phyloP scores from a whole-genome alignment of 2,113 vertebrate genomes.

The Tichodroma muraria region DNA sequence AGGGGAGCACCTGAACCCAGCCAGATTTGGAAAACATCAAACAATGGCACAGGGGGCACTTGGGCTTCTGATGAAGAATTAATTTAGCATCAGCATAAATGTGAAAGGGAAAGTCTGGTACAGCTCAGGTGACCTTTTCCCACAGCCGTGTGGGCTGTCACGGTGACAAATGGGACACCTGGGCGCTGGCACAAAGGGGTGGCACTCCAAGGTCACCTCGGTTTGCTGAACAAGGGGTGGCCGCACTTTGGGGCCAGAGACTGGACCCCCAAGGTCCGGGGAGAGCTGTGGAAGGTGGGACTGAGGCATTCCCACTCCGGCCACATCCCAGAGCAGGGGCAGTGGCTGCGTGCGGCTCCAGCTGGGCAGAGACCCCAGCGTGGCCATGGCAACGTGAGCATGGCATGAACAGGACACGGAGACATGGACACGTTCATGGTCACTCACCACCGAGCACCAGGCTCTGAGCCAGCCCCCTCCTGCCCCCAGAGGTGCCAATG shows the following conservation, averaged over 20 bases:
- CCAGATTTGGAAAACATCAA: background rate
- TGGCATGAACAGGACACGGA: background rate
- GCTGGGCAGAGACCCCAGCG: accelerated
- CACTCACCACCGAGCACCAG: background rate
- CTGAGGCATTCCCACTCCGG: background rate
- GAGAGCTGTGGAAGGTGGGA: background rate
- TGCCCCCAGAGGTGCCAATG: background rate
- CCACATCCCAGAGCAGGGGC: background rate
- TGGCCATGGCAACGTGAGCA: background rate
- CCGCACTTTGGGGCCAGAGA: background rate
- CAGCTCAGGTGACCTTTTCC: constrained; percentile 47
- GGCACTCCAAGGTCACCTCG: background rate
- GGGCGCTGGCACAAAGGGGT: background rate
- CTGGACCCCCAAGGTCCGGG: accelerated
- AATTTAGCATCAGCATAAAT: constrained; percentile 27
- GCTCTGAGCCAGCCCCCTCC: background rate
- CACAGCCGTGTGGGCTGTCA: background rate
- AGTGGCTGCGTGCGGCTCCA: accelerated
- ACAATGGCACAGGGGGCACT: background rate
- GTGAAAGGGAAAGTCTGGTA: constrained; percentile 1
- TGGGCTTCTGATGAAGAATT: background rate
- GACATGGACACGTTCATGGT: accelerated
- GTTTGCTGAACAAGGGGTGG: background rate
- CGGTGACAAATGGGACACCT: background rate
- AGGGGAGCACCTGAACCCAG: background rate